A percentile compares a stretch with the other conserved stretches of the same genome.
Conservation (phyloP, 2,113 vertebrate genomes). For the Motacilla tschutschensis region DNA sequence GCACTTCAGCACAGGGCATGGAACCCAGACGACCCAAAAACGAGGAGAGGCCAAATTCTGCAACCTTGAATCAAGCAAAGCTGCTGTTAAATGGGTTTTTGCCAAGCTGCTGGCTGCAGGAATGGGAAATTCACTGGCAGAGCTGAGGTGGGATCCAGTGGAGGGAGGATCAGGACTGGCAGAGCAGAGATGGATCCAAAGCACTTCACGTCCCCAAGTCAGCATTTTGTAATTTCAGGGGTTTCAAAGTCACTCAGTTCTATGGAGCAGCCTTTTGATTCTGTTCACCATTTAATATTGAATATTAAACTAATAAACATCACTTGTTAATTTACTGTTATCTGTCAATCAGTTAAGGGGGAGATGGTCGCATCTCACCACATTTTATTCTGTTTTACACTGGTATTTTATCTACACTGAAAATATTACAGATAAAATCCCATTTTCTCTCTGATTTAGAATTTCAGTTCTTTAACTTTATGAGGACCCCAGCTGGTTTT, state of each 20-base stretch:
- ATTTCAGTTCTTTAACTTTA: background rate
- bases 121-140: background rate
- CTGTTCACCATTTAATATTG: conserved; percentile 61
- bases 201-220: background rate
- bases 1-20: background rate
- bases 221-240: conserved; percentile 34
- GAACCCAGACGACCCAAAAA: conserved; percentile 11
- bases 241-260: conserved; percentile 34
- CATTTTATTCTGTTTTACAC: background rate
- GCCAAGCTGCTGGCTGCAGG: background rate
- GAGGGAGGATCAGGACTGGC: background rate
- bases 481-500: background rate
- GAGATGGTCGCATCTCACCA: background rate
- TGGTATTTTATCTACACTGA: background rate
- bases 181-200: background rate
- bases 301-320: conserved; percentile 65
- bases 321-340: conserved; percentile 64
- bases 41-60: background rate
- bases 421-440: background rate
- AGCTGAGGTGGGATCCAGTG: background rate
- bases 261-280: conserved; percentile 45
- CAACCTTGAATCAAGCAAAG: background rate
- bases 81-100: background rate
- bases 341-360: conserved; percentile 59
- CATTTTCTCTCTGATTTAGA: background rate